Conservation (phyloP, 2,888 invertebrate species). For the Ormyrus rosae region DNA sequence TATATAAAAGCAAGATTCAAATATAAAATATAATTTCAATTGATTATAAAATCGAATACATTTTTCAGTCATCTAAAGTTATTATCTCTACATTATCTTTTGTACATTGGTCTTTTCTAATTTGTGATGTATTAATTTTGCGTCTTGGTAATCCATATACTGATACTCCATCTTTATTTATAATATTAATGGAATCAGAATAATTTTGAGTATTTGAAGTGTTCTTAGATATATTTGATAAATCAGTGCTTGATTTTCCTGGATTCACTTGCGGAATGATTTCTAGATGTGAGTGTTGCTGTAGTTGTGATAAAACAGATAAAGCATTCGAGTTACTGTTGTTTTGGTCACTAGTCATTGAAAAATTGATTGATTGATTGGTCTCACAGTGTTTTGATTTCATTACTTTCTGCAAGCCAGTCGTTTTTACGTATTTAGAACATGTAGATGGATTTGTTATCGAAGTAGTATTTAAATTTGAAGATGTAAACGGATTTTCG, state of each 20-base stretch:
- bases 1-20: no score
- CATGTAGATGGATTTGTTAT: not conserved
- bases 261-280: conserved; percentile 71
- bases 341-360: not conserved
- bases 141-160: conserved; percentile 29
- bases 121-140: conserved; percentile 28
- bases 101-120: conserved; percentile 59
- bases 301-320: conserved; percentile 69
- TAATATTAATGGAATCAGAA: not conserved
- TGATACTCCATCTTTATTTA: conserved; percentile 6
- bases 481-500: not conserved
- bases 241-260: not conserved
- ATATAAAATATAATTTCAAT: no score
- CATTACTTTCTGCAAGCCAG: not conserved
- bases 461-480: conserved; percentile 19
- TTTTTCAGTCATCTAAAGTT: conserved; percentile 70
- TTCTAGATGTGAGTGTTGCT: conserved; percentile 72
- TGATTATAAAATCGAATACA: not conserved
- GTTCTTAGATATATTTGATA: not conserved
- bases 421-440: not conserved
- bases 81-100: conserved; percentile 72
- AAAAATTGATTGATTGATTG: no score
- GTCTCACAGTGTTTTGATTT: not conserved
- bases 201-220: not conserved
- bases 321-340: conserved; percentile 60